Evolutionary conservation across 2,888 invertebrate genomes (phyloP), one percentile per base, ranked within the genome.

Genomic region (Lamproptera curius): DNA sequence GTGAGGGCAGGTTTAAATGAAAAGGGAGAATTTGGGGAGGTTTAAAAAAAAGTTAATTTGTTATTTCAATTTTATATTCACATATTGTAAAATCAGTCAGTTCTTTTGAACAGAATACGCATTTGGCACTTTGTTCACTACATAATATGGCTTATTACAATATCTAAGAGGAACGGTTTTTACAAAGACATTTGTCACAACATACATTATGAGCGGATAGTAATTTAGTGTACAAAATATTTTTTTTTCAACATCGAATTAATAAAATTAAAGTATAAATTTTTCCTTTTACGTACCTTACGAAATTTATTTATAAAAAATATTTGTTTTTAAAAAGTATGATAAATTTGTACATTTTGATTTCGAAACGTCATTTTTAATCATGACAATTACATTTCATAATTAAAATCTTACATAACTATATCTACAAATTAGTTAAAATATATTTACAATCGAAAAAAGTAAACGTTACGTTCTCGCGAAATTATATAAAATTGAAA

Each of bases 111-210:
- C 77, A 76, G 76, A 77, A 77, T 71, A 81, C 69, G 74, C 85
- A 82, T 86, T 86, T 86, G 86, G 86, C 86, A 86, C 86, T 76
- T 76, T 75, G 73, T 79, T 83, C 76, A 79, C 79, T 78, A 81
- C 71, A 68, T 75, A 78, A 75, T 85, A 87, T 87, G 87, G 87
- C 86, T 67, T 54, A 51, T 53, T 65, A 65, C 49, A 64, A 61
- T 54, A 56, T 37, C 56, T 56, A 53, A 15, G 33, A 34, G 31
- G 40, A 15, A 47, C 31, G 31, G 31, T 11, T 31, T 31, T 31
- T 31, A 31, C 31, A 31, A 6, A 11, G 28, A 28, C n/a, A 10
- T 8, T 28, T 28, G 9, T 28, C 9, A 2, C 4, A 9, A 28
- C 2, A 28, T 28, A 28, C n/a, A 28, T 28, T 2, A 28, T 2